Evolutionary conservation across 2,888 invertebrate species (phyloP), one percentile per base, ranked within the genome.

Genomic region (Drosophila prolongata): DNA sequence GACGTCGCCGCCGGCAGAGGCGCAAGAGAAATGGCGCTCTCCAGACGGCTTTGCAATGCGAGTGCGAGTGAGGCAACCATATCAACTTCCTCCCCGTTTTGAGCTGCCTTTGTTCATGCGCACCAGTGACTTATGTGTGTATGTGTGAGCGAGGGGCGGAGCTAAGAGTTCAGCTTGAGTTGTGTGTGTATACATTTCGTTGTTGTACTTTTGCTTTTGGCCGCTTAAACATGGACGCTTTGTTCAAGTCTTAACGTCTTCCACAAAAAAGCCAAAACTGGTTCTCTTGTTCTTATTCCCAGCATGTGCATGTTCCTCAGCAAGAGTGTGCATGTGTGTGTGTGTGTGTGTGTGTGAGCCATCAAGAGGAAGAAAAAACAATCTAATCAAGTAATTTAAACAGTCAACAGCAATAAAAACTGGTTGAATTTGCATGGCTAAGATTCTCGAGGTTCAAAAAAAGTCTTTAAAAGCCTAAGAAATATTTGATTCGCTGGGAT

Each of bases 1-100:
- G 59, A 69, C 76, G 74, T 44, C 55, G 19, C 52, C 80, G 59
- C 14, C 35, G 19, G 42, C 49, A 35, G 59, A 8, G 16, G 55
- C 59, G 30, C 40, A 75, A 83, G 77, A 78, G 78, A 77, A 80
- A 88, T 80, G 84, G 77, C 77, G 82, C 66, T 69, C 69, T 58
- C 24, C 19, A 52, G 24, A 55, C 58, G 43, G 13, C 19, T 19
- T 19, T 24, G 11, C n/a, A 16, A 11, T 44, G 14, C 9, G 24
- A 14, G 84, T 54, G 82, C 59, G 57, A 89, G 76, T 72, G 82
- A 67, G 83, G 72, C 71, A 64, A 75, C 80, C 47, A 46, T 73
- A 60, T 52, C 24, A 0, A 71, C 79, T 76, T 78, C 70, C 74
- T 67, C 60, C 71, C 46, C 37, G 16, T 24, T 55, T 19, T n/a